Conservation (phyloP, 2,113 vertebrate genomes). For the Cercocebus atys region DNA sequence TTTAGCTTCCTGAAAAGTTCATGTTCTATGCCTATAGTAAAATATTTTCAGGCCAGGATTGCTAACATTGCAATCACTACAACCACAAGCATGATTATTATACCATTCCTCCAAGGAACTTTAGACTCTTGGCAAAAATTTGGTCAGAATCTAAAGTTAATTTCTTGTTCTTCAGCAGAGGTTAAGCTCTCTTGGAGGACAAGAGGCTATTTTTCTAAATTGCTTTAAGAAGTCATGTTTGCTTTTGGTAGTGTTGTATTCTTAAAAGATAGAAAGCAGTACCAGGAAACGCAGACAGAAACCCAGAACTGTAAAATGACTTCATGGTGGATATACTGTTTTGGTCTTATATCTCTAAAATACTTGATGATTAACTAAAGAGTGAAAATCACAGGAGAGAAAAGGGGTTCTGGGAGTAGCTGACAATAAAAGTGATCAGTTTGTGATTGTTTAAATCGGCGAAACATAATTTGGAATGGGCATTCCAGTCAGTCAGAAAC, state of each 20-base stretch:
- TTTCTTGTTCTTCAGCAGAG: neutral
- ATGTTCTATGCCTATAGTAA: neutral
- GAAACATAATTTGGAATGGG: constrained; percentile 16
- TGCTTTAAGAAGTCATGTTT: neutral
- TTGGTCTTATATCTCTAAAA: constrained; percentile 15
- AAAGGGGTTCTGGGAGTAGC: neutral
- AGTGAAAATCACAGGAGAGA: neutral
- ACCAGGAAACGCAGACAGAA: neutral
- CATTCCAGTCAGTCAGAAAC: constrained; percentile 14
- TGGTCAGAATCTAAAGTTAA: neutral
- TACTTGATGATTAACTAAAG: neutral
- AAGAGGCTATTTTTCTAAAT: neutral
- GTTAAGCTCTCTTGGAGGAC: neutral
- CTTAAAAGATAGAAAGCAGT: neutral
- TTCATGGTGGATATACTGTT: neutral
- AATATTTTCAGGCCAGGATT: neutral
- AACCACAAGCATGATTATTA: neutral
- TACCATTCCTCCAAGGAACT: neutral
- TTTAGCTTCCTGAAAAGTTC: neutral
- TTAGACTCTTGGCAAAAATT: neutral
- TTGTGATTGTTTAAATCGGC: neutral
- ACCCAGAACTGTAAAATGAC: neutral
- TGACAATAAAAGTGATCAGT: neutral
- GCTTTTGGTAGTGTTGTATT: neutral
- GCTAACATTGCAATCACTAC: neutral